Base-by-base conservation (phyloP, 2,797 vertebrate genomes). In the Ctenopoma kingsleyae region DNA sequence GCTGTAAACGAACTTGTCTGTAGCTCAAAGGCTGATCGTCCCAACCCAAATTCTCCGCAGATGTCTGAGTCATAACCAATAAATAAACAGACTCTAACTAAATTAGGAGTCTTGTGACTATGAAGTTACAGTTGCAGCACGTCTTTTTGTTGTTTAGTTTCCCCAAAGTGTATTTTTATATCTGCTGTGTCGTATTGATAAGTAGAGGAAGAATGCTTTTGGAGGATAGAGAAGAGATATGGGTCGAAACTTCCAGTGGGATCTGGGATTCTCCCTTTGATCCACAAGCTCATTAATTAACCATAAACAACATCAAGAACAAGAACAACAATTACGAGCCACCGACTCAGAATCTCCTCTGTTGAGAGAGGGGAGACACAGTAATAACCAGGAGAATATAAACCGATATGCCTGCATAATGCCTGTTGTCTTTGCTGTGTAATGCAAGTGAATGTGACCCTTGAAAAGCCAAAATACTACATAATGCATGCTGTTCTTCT, bases 281-380 rank as follows among this genome's bases (percentile, higher is more conserved):
- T 93, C 88, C 81, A 6, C 43, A 0, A 62, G 57, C 89, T 91
- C 87, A 90, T 93, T 92, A 91, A 92, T 90, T 87, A 91, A 67
- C 72, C 84, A 91, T 78, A 83, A 90, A 84, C 83, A 89, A 86
- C 87, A 91, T 79, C 78, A 80, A 75, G 74, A 91, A 84, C 89
- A 88, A 84, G 86, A 78, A 86, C 85, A 89, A 84, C 85, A 89
- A 92, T 91, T 88, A 92, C 82, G 57, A 82, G 81, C 78, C 57
- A 54, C 74, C 27, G 43, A 74, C 74, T 82, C 72, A 51, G 71
- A 80, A 59, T 58, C 46, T 73, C 51, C 68, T 23, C 58, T 40
- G 41, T n/a, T 64, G 35, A 7, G 60, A 64, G 60, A 61, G 48
- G 9, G 47, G 50, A 62, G 71, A 56, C 7, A 48, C 55, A 5